These are phyloP conservation scores for Molorchus minor DNA, from an alignment of 2,888 invertebrate species.

Conservation along the genomic window DNA sequence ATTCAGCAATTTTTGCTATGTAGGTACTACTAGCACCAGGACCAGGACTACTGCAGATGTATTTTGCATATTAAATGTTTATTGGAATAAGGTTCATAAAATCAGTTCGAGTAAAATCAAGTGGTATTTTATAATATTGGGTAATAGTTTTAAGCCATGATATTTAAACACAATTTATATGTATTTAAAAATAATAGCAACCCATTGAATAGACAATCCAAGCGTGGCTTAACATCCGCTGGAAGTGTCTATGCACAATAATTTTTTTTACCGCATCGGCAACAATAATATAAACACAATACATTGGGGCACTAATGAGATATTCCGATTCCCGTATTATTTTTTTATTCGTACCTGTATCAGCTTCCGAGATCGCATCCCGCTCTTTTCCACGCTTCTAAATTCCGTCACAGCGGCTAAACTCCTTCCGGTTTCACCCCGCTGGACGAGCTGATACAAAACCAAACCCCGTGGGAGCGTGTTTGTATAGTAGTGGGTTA, in stretches of 20 bases:
- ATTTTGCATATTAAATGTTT: too few relatives aligned
- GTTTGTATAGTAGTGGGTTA: not conserved
- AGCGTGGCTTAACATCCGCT: conserved; percentile 10
- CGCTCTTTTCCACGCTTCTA: conserved; percentile 37
- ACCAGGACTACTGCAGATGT: too few relatives aligned
- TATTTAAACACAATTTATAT: too few relatives aligned
- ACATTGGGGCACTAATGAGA: not conserved
- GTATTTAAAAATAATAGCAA: too few relatives aligned
- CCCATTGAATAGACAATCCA: conserved; percentile 14
- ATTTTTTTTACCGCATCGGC: too few relatives aligned
- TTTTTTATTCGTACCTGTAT: conserved; percentile 15
- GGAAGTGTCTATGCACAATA: conserved; percentile 3
- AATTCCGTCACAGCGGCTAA: conserved; percentile 39
- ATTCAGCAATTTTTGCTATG: too few relatives aligned
- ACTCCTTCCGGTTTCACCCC: conserved; percentile 36
- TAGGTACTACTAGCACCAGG: too few relatives aligned
- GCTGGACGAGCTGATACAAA: not conserved
- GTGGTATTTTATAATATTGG: too few relatives aligned
- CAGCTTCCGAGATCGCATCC: conserved; percentile 32
- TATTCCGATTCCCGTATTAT: conserved; percentile 7
- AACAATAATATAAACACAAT: not conserved
- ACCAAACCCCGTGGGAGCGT: conserved; percentile 23
- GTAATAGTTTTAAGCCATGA: too few relatives aligned
- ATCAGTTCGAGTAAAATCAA: too few relatives aligned
- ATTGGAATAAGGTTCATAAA: too few relatives aligned